These are phyloP conservation scores for Morone saxatilis DNA, from an alignment of 2,113 vertebrate species.

Conservation along the genomic window DNA sequence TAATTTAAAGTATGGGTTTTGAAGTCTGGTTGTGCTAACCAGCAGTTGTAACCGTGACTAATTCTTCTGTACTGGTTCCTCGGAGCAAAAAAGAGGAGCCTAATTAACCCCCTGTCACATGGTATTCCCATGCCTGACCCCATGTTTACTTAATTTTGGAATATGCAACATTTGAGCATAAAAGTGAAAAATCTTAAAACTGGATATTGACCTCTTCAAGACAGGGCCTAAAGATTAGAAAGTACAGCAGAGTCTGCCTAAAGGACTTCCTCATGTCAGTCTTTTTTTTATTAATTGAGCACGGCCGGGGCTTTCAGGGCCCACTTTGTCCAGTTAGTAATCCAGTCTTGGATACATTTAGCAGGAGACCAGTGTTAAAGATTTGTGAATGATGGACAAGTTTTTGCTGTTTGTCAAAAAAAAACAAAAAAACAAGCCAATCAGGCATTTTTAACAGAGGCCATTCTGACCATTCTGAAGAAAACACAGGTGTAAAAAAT, in stretches of 20 bases:
- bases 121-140: background rate
- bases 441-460: too few species aligned
- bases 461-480: too few species aligned
- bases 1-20: background rate
- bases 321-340: background rate
- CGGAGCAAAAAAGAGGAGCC: background rate
- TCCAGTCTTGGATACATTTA: background rate
- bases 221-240: background rate
- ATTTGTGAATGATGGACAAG: too few species aligned
- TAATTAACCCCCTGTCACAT: background rate
- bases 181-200: background rate
- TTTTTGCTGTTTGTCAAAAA: too few species aligned
- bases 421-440: too few species aligned
- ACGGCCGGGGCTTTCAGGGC: background rate
- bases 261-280: background rate
- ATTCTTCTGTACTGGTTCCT: background rate
- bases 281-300: background rate
- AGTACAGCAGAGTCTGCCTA: background rate
- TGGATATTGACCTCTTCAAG: background rate
- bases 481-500: too few species aligned
- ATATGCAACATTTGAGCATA: background rate
- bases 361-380: too few species aligned
- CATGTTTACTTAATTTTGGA: background rate
- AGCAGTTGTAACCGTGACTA: background rate
- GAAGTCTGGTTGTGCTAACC: too few species aligned